phyloP scores from a whole-genome alignment of 2,888 invertebrate genomes.

The Chironomus tentans region DNA sequence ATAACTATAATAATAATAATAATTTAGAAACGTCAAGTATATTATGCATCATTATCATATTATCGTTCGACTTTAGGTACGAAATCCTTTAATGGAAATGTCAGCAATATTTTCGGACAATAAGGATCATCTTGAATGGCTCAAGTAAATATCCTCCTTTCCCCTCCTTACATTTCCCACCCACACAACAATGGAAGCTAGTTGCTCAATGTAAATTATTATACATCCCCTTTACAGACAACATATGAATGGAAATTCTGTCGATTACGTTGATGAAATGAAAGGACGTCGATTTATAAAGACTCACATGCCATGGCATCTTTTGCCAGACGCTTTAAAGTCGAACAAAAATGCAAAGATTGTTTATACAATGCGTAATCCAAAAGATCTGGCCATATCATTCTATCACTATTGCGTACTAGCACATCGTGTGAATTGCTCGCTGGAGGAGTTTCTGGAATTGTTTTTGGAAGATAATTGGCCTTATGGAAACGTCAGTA shows the following conservation, averaged over 20 bases:
- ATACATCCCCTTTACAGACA: slow-evolving; percentile 31
- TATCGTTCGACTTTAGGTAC: neutral
- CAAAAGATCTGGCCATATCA: slow-evolving; percentile 83
- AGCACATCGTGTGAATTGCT: slow-evolving; percentile 52
- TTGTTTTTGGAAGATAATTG: slow-evolving; percentile 59
- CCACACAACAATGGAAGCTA: too few relatives aligned
- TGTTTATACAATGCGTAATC: slow-evolving; percentile 79
- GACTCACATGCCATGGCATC: slow-evolving; percentile 62
- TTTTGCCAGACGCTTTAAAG: slow-evolving; percentile 55
- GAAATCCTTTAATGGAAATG: slow-evolving; percentile 68
- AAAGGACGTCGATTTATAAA: slow-evolving; percentile 66
- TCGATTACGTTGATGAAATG: slow-evolving; percentile 58
- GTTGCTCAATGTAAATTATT: too few relatives aligned
- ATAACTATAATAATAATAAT: too few relatives aligned
- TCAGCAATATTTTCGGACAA: slow-evolving; percentile 51
- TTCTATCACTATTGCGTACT: slow-evolving; percentile 74
- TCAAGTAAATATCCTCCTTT: slow-evolving; percentile 39
- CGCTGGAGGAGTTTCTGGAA: slow-evolving; percentile 67
- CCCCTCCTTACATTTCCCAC: too few relatives aligned
- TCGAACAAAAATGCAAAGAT: slow-evolving; percentile 48
- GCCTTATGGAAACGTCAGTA: slow-evolving; percentile 51
- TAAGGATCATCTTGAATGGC: slow-evolving; percentile 49
- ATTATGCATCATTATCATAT: slow-evolving; percentile 29
- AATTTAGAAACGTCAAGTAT: too few relatives aligned
- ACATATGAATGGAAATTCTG: slow-evolving; percentile 53